Evolutionary conservation across 2,797 vertebrate genomes (phyloP).

Genomic region (Scolopax bukidnonensis): DNA sequence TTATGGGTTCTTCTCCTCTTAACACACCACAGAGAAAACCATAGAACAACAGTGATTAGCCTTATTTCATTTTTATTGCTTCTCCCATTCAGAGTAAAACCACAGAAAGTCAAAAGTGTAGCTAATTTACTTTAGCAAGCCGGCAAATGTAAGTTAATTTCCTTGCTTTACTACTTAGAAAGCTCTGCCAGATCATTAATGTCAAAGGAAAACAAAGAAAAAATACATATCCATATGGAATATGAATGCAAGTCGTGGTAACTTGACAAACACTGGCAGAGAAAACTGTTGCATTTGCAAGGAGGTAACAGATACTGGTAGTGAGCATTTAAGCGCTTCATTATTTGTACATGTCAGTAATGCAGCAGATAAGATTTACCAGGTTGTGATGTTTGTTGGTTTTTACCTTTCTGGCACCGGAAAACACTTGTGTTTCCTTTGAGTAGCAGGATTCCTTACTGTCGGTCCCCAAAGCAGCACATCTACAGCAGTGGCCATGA

Average conservation of each 20-base stretch:
- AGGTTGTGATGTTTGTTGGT: background rate
- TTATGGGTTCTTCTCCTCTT: slow-evolving; percentile 69
- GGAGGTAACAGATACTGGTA: background rate
- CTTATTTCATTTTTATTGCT: slow-evolving; percentile 80
- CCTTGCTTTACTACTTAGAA: slow-evolving; percentile 64
- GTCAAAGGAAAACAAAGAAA: slow-evolving; percentile 52
- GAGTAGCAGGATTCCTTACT: background rate
- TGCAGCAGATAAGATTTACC: background rate
- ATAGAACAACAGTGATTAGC: slow-evolving; percentile 70
- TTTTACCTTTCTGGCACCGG: background rate
- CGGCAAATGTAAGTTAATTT: slow-evolving; percentile 73
- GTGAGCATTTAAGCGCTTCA: background rate
- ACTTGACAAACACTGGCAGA: slow-evolving; percentile 30
- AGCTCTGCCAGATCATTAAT: slow-evolving; percentile 58
- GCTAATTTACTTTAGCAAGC: slow-evolving; percentile 76
- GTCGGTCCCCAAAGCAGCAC: background rate
- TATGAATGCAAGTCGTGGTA: background rate
- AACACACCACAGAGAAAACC: slow-evolving; percentile 61
- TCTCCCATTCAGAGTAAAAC: slow-evolving; percentile 68
- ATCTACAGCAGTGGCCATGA: background rate
- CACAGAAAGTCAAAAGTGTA: slow-evolving; percentile 74
- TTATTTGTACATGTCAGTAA: background rate
- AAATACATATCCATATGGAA: slow-evolving; percentile 16
- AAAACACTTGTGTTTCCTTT: background rate
- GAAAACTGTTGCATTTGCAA: background rate